phyloP scores from a whole-genome alignment of 2,888 invertebrate species.

The Cancer borealis region DNA sequence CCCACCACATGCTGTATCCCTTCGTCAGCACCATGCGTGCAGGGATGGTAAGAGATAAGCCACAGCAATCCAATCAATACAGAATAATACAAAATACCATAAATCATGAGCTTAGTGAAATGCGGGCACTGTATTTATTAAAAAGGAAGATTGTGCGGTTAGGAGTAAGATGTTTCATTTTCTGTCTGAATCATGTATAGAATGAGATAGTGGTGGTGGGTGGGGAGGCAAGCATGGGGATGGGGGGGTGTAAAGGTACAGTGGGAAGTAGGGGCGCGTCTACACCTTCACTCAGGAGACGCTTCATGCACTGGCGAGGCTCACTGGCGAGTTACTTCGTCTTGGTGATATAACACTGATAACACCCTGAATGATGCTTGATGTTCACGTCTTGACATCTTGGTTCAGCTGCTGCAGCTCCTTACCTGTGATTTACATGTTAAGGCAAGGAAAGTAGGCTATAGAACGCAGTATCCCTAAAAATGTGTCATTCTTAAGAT shows the following conservation, averaged over 20 bases:
- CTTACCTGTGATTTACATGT: background rate
- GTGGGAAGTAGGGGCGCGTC: conserved; percentile 8
- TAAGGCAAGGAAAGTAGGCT: background rate
- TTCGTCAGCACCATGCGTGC: too few species aligned
- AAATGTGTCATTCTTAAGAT: background rate
- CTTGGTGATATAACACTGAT: background rate
- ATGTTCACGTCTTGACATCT: background rate
- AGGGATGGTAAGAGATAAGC: too few species aligned
- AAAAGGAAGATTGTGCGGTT: too few species aligned
- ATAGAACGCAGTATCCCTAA: background rate
- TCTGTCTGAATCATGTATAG: background rate
- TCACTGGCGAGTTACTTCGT: background rate
- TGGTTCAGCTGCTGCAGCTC: background rate
- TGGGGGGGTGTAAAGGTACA: background rate
- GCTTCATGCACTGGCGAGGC: background rate
- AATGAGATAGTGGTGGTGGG: background rate
- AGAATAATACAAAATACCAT: too few species aligned
- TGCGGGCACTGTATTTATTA: too few species aligned
- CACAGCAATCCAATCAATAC: too few species aligned
- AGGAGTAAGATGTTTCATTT: background rate
- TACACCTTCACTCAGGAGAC: background rate
- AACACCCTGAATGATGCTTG: background rate
- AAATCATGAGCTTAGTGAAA: too few species aligned
- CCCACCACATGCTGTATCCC: too few species aligned
- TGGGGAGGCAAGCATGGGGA: background rate